These are phyloP conservation scores for Herpailurus yagouaroundi DNA, from an alignment of 2,113 vertebrate species.

Conservation along the genomic window DNA sequence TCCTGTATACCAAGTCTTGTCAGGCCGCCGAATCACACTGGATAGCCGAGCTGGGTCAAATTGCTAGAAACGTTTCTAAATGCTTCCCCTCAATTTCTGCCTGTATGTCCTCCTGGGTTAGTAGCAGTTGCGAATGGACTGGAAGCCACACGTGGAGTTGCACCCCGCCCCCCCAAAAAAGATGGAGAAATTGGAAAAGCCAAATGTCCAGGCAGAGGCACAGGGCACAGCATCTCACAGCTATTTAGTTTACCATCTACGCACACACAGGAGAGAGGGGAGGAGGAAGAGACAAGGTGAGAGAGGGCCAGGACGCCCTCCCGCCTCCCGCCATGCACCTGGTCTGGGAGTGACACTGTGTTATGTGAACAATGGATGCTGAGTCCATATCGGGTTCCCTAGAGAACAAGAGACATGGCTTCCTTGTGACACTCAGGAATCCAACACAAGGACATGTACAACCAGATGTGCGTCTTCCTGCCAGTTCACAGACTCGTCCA, in stretches of 20 bases:
- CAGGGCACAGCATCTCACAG: accelerated
- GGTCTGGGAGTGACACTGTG: not conserved
- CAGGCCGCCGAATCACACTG: accelerated
- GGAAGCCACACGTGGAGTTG: accelerated
- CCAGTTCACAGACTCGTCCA: not conserved
- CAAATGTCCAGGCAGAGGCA: not conserved
- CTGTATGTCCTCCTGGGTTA: not conserved
- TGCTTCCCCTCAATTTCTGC: not conserved
- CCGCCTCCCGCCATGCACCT: not conserved
- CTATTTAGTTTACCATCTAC: not conserved
- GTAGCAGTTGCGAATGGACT: accelerated
- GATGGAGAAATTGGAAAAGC: not conserved
- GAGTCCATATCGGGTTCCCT: accelerated
- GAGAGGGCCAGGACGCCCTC: not conserved
- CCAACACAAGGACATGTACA: no score
- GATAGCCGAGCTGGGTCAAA: no score
- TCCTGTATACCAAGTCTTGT: accelerated
- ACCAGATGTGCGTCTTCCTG: not conserved
- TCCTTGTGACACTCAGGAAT: not conserved
- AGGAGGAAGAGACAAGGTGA: not conserved
- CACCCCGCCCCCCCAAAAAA: not conserved
- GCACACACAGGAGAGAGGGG: not conserved
- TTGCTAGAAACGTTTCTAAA: not conserved
- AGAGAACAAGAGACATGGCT: not conserved
- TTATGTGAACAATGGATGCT: no score